phyloP scores from a whole-genome alignment of 2,113 vertebrate genomes.

The Ptilorrhoa leucosticta region DNA sequence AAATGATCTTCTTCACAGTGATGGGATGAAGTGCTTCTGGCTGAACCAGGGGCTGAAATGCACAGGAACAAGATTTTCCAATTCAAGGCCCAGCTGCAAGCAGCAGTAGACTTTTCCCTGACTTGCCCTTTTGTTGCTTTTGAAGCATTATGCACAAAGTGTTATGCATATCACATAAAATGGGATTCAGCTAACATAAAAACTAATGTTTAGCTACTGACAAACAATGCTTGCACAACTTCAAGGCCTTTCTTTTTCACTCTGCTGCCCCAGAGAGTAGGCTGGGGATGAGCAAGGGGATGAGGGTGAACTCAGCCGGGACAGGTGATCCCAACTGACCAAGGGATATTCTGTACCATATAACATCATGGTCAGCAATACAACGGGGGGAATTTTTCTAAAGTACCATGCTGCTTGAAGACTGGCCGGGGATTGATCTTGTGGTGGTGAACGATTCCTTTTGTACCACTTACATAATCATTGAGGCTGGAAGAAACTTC shows the following conservation, averaged over 20 bases:
- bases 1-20: background rate
- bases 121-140: background rate
- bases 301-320: background rate
- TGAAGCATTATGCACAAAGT: background rate
- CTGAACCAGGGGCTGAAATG: background rate
- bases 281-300: fast-evolving
- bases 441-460: background rate
- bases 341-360: background rate
- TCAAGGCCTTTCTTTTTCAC: background rate
- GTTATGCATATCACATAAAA: background rate
- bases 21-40: background rate
- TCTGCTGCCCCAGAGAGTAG: background rate
- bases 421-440: background rate
- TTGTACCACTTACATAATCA: background rate
- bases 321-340: background rate
- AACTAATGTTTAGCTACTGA: background rate
- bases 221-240: background rate
- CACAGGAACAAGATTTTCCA: background rate
- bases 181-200: background rate
- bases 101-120: background rate
- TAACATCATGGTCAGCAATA: background rate
- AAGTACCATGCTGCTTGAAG: background rate
- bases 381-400: background rate
- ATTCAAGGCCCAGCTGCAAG: background rate
- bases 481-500: background rate